Base-by-base conservation (phyloP, 2,113 vertebrate species). In the Kryptolebias marmoratus region DNA sequence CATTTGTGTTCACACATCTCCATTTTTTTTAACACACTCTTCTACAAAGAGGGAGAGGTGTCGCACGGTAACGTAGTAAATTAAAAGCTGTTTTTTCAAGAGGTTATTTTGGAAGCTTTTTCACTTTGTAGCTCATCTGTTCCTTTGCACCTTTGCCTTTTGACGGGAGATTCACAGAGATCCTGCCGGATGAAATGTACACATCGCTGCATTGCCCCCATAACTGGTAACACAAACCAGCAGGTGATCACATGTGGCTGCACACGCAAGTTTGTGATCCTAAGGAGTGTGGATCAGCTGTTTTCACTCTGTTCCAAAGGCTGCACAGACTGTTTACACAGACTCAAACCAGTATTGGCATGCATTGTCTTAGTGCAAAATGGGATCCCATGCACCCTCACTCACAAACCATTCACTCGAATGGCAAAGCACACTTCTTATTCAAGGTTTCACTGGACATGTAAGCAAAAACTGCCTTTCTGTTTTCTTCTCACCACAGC, bases 301-400 rank as follows among this genome's bases (percentile, higher is more conserved):
- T 78, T 83, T 80, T 73, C 69, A 73, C 50, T 77, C 60, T 45
- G 70, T 78, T 92, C 75, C 68, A 4, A 14, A 77, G 48, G 50
- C 64, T 89, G 80, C 68, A 64, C 79, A 83, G 65, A 68, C 77
- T 64, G 70, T 80, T 39, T 28, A 18, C 18, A 60, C 32, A 42
- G 28, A 47, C 58, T 18, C 44, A 67, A 32, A 45, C 18, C 64
- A 45, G 52, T 27, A 15, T 5, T 52, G 60, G 59, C 64, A 69
- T 63, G 16, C 64, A 64, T 72, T 71, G 69, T 82, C 49, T 86
- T 44, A 2, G 31, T 39, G 49, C 47, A 56, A 71, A 71, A 62
- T 54, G 42, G 36, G 47, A 47, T 77, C 22, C 45, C 53, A 56
- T 32, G 12, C 48, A 18, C 47, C 28, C 13, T 67, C 45, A 54